These are phyloP conservation scores for Andrena bicolor DNA, from an alignment of 2,888 invertebrate genomes.

Conservation along the genomic window DNA sequence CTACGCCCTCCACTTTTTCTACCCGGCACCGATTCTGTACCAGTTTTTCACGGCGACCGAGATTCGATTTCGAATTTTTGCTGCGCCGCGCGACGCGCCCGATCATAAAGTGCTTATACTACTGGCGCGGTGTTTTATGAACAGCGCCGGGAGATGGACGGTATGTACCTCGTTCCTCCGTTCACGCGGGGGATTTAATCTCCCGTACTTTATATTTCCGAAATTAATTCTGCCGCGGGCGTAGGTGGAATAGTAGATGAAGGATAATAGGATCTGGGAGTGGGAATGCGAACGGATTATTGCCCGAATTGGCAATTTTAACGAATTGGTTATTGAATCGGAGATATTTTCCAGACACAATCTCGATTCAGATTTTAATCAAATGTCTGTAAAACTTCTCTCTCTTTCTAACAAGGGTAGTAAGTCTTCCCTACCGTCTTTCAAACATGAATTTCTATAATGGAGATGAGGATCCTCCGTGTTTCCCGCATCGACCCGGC, in stretches of 20 bases:
- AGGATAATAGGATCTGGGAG: background rate
- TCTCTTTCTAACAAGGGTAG: too few species aligned
- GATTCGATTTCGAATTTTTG: background rate
- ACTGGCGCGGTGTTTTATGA: background rate
- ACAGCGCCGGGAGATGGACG: background rate
- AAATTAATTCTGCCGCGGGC: background rate
- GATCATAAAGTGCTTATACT: background rate
- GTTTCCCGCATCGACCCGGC: background rate
- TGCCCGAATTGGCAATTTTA: background rate
- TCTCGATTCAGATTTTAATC: too few species aligned
- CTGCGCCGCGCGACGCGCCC: background rate
- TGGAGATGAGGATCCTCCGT: too few species aligned
- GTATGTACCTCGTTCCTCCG: background rate
- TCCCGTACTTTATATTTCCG: background rate
- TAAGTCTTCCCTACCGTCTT: too few species aligned
- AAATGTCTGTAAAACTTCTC: too few species aligned
- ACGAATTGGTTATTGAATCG: background rate
- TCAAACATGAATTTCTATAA: too few species aligned
- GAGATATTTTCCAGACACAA: background rate
- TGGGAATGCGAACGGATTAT: background rate
- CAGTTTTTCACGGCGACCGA: too few species aligned
- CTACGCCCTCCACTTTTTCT: background rate
- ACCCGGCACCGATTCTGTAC: background rate
- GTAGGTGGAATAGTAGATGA: background rate
- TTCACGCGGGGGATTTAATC: background rate